Evolutionary conservation across 2,113 vertebrate genomes (phyloP).

Genomic region (Lampris incognitus): DNA sequence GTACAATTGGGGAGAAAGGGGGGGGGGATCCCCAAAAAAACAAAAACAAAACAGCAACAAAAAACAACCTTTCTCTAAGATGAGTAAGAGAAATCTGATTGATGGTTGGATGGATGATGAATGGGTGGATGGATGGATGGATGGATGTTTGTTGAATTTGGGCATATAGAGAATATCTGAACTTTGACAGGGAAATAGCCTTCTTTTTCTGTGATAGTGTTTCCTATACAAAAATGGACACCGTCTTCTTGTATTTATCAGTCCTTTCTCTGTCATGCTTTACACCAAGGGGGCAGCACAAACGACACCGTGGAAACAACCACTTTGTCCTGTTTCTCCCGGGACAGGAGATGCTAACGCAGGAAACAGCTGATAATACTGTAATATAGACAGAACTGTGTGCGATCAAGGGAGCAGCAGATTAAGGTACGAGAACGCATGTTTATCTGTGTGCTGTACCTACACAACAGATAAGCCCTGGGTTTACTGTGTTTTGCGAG

Average conservation of each 20-base stretch:
- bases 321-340: conserved; percentile 7
- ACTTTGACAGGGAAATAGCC: conserved; percentile 14
- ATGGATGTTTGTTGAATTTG: neutral
- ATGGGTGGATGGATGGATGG: conserved; percentile 1
- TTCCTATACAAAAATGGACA: neutral
- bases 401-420: conserved; percentile 1
- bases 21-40: too few species aligned
- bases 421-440: neutral
- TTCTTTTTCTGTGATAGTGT: neutral
- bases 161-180: conserved; percentile 35
- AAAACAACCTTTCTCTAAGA: neutral
- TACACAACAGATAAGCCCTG: too few species aligned
- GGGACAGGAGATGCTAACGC: conserved; percentile 13
- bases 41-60: too few species aligned
- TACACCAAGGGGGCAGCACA: conserved; percentile 42
- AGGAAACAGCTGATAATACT: conserved; percentile 11
- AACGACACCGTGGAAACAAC: conserved; percentile 27
- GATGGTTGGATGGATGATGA: conserved; percentile 11
- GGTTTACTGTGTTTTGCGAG: too few species aligned
- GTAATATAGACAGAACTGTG: neutral
- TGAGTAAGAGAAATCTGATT: conserved; percentile 33
- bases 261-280: conserved; percentile 25
- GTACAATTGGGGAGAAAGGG: too few species aligned
- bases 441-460: too few species aligned
- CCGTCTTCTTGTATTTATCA: conserved; percentile 9